These are phyloP conservation scores for Caenorhabditis japonica DNA, from an alignment of 2,888 invertebrate genomes.

Conservation along the genomic window DNA sequence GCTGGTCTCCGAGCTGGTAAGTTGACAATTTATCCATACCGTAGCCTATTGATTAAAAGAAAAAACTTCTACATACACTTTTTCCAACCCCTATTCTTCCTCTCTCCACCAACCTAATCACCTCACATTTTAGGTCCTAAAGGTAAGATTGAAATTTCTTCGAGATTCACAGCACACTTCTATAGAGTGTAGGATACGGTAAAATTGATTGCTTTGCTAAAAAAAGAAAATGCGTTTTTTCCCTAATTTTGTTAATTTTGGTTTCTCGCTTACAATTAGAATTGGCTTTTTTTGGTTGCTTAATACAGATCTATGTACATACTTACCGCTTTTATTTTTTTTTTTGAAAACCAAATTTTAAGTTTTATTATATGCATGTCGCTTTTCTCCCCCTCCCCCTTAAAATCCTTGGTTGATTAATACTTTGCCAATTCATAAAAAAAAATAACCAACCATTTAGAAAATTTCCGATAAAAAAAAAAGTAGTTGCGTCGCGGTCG, in stretches of 20 bases:
- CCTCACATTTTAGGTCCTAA: slow-evolving; percentile 44
- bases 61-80: slow-evolving; percentile 13
- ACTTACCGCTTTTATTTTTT: neutral
- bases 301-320: neutral
- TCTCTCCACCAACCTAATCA: slow-evolving; percentile 2
- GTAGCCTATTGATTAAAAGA: no score
- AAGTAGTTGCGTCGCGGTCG: no score
- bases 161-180: slow-evolving; percentile 11
- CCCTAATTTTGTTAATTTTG: neutral
- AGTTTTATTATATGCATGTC: neutral
- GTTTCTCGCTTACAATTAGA: neutral
- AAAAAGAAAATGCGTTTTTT: neutral
- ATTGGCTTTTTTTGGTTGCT: neutral
- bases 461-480: no score
- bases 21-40: slow-evolving; percentile 78
- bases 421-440: neutral
- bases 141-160: slow-evolving; percentile 38
- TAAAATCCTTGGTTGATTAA: neutral
- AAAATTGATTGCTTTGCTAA: neutral
- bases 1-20: slow-evolving; percentile 97
- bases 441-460: no score
- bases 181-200: slow-evolving; percentile 20
- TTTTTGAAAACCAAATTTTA: no score
- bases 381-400: neutral
- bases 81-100: slow-evolving; percentile 1